A percentile compares a stretch with the other conserved stretches of the same genome.
phyloP scores from a whole-genome alignment of 2,888 invertebrate species.

The Neocrepidodera transversa region DNA sequence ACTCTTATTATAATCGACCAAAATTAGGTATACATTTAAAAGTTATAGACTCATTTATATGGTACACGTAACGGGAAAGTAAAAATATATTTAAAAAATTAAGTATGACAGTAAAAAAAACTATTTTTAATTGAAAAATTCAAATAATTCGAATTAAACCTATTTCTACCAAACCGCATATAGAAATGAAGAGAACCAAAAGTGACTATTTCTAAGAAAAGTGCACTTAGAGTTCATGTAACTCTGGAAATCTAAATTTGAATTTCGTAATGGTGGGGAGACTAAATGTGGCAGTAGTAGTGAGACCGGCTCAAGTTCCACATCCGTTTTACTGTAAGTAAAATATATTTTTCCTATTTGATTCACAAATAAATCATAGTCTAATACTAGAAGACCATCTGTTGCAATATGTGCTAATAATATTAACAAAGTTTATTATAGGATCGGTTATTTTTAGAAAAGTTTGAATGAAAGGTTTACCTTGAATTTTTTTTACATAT shows the following conservation, averaged over 20 bases:
- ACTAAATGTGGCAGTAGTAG: slow-evolving; percentile 53
- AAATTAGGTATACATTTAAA: no score
- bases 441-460: slow-evolving; percentile 21
- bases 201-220: slow-evolving; percentile 33
- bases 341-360: slow-evolving; percentile 27
- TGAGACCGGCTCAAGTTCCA: slow-evolving; percentile 55
- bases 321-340: slow-evolving; percentile 53
- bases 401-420: neutral
- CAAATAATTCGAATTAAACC: neutral
- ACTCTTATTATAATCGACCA: no score
- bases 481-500: neutral
- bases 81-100: no score
- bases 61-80: no score
- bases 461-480: slow-evolving; percentile 16
- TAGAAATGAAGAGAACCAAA: neutral
- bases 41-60: no score
- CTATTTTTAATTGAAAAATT: no score
- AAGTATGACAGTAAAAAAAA: no score
- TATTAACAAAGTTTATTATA: slow-evolving; percentile 13
- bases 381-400: neutral
- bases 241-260: slow-evolving; percentile 50
- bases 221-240: slow-evolving; percentile 45
- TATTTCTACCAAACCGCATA: neutral
- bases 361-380: neutral
- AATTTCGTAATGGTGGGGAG: slow-evolving; percentile 53